phyloP scores from a whole-genome alignment of 2,797 vertebrate genomes.

The Cryptoblepharus egeriae region DNA sequence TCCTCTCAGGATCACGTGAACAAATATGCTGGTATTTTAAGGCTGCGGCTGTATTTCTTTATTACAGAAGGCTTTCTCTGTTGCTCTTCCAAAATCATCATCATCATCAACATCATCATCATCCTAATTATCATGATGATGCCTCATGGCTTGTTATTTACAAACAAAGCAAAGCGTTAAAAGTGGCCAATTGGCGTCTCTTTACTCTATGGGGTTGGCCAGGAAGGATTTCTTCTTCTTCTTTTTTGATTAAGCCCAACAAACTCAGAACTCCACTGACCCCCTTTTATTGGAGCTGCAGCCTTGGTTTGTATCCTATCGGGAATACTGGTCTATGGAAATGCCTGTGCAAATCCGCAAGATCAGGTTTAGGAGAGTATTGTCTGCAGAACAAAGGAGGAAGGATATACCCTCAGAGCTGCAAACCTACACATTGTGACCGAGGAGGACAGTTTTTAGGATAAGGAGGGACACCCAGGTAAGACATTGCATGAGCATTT shows the following conservation, averaged over 20 bases:
- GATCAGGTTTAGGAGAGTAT: slow-evolving; percentile 98
- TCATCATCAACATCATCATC: too few species aligned
- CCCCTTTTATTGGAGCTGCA: slow-evolving; percentile 98
- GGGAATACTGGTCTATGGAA: slow-evolving; percentile 99
- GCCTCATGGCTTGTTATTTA: slow-evolving; percentile 65
- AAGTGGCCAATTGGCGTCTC: slow-evolving; percentile 57
- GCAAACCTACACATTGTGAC: slow-evolving; percentile 87
- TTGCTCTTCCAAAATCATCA: slow-evolving; percentile 60
- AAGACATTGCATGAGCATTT: slow-evolving; percentile 90
- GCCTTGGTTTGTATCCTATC: slow-evolving; percentile 95
- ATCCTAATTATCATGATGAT: slow-evolving; percentile 74
- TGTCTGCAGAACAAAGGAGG: slow-evolving; percentile 97
- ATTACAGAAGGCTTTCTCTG: slow-evolving; percentile 90
- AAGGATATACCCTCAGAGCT: slow-evolving; percentile 92
- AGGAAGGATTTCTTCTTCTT: slow-evolving; percentile 51
- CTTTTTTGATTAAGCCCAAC: slow-evolving; percentile 50
- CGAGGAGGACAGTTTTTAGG: slow-evolving; percentile 86
- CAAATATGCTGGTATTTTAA: slow-evolving; percentile 95
- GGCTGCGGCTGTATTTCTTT: slow-evolving; percentile 95
- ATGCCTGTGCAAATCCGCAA: slow-evolving; percentile 94
- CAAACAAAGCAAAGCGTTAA: slow-evolving; percentile 75
- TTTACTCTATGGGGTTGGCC: slow-evolving; percentile 61
- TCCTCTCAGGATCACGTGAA: slow-evolving; percentile 93
- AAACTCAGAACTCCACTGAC: slow-evolving; percentile 82
- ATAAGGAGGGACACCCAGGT: slow-evolving; percentile 99